Evolutionary conservation across 2,888 invertebrate genomes (phyloP), one percentile per base, ranked within the genome.

Genomic region (Conops quadrifasciatus): DNA sequence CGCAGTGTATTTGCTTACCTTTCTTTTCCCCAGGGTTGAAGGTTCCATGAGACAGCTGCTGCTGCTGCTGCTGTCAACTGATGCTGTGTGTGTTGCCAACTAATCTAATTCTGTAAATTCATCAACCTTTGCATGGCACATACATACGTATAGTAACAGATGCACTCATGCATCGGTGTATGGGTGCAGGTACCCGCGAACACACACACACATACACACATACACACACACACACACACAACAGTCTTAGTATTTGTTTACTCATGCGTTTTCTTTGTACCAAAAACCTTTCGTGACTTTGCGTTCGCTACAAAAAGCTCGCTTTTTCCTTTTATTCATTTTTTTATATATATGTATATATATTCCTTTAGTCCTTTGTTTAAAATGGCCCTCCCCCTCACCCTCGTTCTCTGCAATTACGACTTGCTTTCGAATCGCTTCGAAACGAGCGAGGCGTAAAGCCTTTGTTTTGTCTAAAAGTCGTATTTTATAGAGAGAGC

Each of bases 271-370:
- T 26, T 49, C 5, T 56, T 19, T 56, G 43, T 36, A 30, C n/a
- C 43, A 56, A 36, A 36, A 16, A 65, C 16, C 24, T 66, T 24
- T 30, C 58, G 3, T 24, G 28, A 58, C 43, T 67, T 68, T 58
- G 3, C 19, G 1, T 28, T 68, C 30, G 36, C 36, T 36, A 36
- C 36, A 36, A 36, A 9, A 9, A 36, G 4, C 9, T n/a, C n/a
- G n/a, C n/a, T n/a, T n/a, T n/a, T n/a, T n/a, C n/a, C n/a, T n/a
- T n/a, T n/a, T n/a, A n/a, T n/a, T n/a, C n/a, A n/a, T n/a, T n/a
- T n/a, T n/a, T n/a, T n/a, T n/a, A n/a, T n/a, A n/a, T n/a, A n/a
- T n/a, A n/a, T n/a, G n/a, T n/a, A n/a, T n/a, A n/a, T n/a, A n/a
- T n/a, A n/a, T n/a, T n/a, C n/a, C n/a, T n/a, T n/a, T n/a, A n/a